phyloP scores from a whole-genome alignment of 2,888 invertebrate genomes.

The Scaptomyza polygonia region DNA sequence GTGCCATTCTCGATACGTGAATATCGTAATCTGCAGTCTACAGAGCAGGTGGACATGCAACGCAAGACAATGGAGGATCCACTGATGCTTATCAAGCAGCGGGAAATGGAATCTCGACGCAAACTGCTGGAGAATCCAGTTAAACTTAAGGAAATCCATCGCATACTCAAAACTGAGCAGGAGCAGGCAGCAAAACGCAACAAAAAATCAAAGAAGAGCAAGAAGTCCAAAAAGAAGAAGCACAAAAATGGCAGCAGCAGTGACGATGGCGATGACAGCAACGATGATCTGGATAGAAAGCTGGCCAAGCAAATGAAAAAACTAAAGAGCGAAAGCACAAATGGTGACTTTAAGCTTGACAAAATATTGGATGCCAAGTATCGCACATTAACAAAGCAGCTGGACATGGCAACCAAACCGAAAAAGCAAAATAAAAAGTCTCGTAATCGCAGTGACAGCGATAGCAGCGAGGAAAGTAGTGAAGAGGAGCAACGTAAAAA shows the following conservation, averaged over 20 bases:
- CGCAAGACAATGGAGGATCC: slow-evolving; percentile 97
- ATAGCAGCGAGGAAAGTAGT: not conserved
- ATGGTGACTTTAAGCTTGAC: slow-evolving; percentile 77
- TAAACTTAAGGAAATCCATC: slow-evolving; percentile 93
- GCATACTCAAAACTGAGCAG: slow-evolving; percentile 88
- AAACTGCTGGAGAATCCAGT: slow-evolving; percentile 96
- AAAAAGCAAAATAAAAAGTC: slow-evolving; percentile 52
- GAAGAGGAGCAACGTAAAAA: not conserved
- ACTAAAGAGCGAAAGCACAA: slow-evolving; percentile 85
- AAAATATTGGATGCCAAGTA: slow-evolving; percentile 83
- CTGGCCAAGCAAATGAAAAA: slow-evolving; percentile 85
- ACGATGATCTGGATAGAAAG: slow-evolving; percentile 88
- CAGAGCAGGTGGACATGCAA: slow-evolving; percentile 92
- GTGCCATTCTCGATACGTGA: slow-evolving; percentile 90
- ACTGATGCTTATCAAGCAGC: slow-evolving; percentile 93
- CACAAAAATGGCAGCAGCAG: slow-evolving; percentile 83
- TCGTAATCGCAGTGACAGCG: slow-evolving; percentile 13
- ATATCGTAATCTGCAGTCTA: slow-evolving; percentile 84
- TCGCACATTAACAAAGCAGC: slow-evolving; percentile 82
- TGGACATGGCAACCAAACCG: slow-evolving; percentile 81
- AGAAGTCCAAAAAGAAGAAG: slow-evolving; percentile 73
- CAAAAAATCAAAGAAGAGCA: slow-evolving; percentile 64
- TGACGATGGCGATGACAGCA: slow-evolving; percentile 37
- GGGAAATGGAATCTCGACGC: slow-evolving; percentile 94
- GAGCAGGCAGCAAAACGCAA: slow-evolving; percentile 58